Evolutionary conservation across 2,797 vertebrate species (phyloP), one percentile per base, ranked within the genome.

Genomic region (Psittacula echo): DNA sequence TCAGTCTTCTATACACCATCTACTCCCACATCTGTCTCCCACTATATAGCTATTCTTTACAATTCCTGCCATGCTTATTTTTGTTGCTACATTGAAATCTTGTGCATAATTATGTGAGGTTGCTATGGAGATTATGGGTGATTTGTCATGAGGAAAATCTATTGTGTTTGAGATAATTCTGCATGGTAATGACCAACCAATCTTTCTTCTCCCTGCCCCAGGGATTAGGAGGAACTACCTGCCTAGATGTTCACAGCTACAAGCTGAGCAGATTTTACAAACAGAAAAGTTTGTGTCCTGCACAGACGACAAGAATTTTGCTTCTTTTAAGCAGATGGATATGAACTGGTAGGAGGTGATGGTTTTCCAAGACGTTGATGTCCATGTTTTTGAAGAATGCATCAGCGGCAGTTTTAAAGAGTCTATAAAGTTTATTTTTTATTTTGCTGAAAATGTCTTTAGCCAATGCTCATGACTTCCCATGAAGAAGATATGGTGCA

Each of bases 91-190:
- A 71, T 75, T 85, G 80, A 97, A 97, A 97, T 89, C 84, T 79
- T 91, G 87, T 79, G 94, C 96, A 96, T 97, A 98, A 98, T 97
- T 96, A 95, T 95, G 85, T 87, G 73, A 90, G 85, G 98, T 98
- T 97, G 95, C 97, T 97, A 97, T 94, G 97, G 97, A 96, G 98
- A 98, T 97, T 97, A 89, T 44, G 48, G 89, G 94, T 97, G 96
- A 97, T 98, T 98, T 98, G 89, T 97, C 97, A 98, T 84, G 91
- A 97, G 94, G 88, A 98, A 97, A 97, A 97, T 96, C 97, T 89
- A 96, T 96, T 92, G 95, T 97, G 94, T 96, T 97, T 91, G 90
- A 96, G 95, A 96, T 96, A 78, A 97, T 97, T 97, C 94, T 92
- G 92, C 90, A 95, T 60, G n/a, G 67, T 85, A 96, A 95, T 96